Evolutionary conservation across 2,797 vertebrate genomes (phyloP).

Genomic region (Artibeus jamaicensis): DNA sequence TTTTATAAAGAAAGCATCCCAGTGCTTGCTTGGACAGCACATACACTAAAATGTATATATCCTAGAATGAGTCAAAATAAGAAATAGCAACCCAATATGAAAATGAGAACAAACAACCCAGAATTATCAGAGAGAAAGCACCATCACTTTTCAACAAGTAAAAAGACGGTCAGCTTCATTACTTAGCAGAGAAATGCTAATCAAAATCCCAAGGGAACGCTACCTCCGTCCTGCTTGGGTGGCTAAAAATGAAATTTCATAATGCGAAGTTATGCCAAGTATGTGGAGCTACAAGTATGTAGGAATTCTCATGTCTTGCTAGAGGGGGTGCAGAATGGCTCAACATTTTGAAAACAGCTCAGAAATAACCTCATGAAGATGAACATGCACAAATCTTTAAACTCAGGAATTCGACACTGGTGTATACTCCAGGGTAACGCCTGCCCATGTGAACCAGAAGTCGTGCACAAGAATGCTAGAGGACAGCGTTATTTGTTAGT

Average conservation of each 20-base stretch:
- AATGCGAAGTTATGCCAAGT: not conserved
- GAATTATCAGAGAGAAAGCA: conserved; percentile 31
- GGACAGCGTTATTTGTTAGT: not conserved
- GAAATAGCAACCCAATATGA: not conserved
- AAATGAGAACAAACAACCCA: not conserved
- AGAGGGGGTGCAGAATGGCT: not conserved
- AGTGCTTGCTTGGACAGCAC: not conserved
- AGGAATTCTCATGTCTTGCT: not conserved
- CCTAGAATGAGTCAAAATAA: too few relatives aligned
- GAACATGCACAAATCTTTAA: not conserved
- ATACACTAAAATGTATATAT: not conserved
- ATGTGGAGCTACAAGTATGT: not conserved
- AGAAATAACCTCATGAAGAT: not conserved
- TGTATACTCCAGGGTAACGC: not conserved
- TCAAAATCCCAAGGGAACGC: not conserved
- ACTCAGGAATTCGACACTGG: not conserved
- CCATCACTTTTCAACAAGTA: not conserved
- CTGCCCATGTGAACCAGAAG: not conserved
- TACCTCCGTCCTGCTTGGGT: not conserved
- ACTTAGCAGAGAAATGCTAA: not conserved
- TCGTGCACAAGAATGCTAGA: not conserved
- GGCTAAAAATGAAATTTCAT: conserved; percentile 9
- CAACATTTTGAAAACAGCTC: not conserved
- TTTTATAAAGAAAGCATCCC: not conserved
- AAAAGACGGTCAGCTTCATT: not conserved